phyloP scores from a whole-genome alignment of 2,113 vertebrate genomes.

The Carassius gibelio region DNA sequence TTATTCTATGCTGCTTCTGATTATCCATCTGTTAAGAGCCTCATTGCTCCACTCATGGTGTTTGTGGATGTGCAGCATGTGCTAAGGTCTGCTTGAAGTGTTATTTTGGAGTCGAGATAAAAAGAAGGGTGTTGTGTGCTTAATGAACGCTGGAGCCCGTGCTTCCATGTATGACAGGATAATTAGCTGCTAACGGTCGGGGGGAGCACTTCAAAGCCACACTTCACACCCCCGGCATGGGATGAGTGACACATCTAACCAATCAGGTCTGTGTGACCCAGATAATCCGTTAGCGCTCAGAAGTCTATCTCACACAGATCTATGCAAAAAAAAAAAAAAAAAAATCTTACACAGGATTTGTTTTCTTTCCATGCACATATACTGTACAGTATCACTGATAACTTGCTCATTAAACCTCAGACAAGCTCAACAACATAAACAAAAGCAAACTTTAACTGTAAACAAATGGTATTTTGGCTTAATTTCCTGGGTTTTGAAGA shows the following conservation, averaged over 20 bases:
- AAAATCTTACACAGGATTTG: background rate
- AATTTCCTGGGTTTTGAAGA: too few relatives aligned
- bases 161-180: slow-evolving; percentile 73
- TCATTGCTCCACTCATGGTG: slow-evolving; percentile 58
- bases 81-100: slow-evolving; percentile 68
- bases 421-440: too few relatives aligned
- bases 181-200: slow-evolving; percentile 73
- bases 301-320: background rate
- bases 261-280: slow-evolving; percentile 71
- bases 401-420: background rate
- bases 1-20: slow-evolving; percentile 72
- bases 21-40: slow-evolving; percentile 70
- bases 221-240: slow-evolving; percentile 67
- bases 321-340: background rate
- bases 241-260: slow-evolving; percentile 65
- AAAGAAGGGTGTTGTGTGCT: slow-evolving; percentile 69
- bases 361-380: background rate
- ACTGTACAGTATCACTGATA: background rate
- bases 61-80: slow-evolving; percentile 57
- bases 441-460: background rate
- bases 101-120: slow-evolving; percentile 67
- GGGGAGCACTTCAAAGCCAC: slow-evolving; percentile 75
- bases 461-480: background rate
- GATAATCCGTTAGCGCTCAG: slow-evolving; percentile 57
- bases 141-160: slow-evolving; percentile 73